Base-by-base conservation (phyloP, 2,797 vertebrate genomes). In the Tenualosa thibaudeaui region DNA sequence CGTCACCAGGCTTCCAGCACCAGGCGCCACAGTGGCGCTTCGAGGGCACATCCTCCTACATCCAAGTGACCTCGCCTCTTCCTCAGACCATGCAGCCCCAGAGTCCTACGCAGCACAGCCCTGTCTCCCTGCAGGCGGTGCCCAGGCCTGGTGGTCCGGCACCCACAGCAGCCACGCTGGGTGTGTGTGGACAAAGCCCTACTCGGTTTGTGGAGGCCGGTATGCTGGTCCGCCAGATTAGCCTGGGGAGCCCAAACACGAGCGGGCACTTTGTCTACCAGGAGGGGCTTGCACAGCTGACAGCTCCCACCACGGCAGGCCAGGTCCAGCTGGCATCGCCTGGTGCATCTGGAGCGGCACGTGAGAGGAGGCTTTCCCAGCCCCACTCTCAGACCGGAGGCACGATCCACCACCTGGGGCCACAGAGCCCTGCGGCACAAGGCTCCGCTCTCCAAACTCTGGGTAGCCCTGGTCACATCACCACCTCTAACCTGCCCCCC, bases 361-460 rank as follows among this genome's bases (percentile, higher is more conserved):
- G 97, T 83, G 98, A 99, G 62, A 96, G 97, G 75, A 91, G 98
- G 81, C 97, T 99, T 1, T 99, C 98, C 0, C 98, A 99, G 89
- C 97, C 98, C 31, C 98, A 99, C 84, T 96, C 97, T 0, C 98
- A 99, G 90, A 97, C 97, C 0, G 98, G 98, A 3, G 97, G 98
- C 83, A 99, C 98, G 46, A 97, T 99, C 89, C 98, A 99, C 90
- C 98, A 99, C 87, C 95, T 97, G 0, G 98, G 97, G 19, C 97
- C 98, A 37, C 98, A 99, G 90, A 99, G 98, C 90, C 98, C 98
- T 0, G 97, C 95, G 3, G 94, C 97, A 2, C 94, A 96, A 0
- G 95, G 97, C 3, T 87, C 95, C 0, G 88, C 96, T 53, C 95
- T 98, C 58, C 93, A 97, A 0, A 95, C 96, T 10, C 84, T 99